Conservation (phyloP, 2,888 invertebrate species). For the Lasioglossum leucozonium region DNA sequence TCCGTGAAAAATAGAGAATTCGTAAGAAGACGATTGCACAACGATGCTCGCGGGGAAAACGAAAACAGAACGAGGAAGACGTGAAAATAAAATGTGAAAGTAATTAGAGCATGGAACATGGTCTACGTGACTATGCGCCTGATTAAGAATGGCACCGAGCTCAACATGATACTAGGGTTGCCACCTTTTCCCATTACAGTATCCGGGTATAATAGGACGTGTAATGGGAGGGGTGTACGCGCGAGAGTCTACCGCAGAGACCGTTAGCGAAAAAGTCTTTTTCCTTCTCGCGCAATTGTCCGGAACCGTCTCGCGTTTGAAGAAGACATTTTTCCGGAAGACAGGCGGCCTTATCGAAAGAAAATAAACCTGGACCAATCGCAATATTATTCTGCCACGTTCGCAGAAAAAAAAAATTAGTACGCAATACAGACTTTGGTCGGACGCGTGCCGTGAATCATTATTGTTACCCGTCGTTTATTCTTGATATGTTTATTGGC, state of each 20-base stretch:
- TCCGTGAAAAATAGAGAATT: too few relatives aligned
- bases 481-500: constrained; percentile 36
- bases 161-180: constrained; percentile 14
- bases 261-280: neutral
- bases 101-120: constrained; percentile 7
- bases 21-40: neutral
- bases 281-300: too few relatives aligned
- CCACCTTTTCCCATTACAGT: constrained; percentile 22
- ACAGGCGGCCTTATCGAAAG: neutral
- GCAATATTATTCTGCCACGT: neutral
- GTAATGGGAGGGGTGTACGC: neutral
- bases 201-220: neutral
- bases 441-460: neutral
- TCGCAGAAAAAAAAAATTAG: neutral
- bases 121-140: constrained; percentile 44
- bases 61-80: neutral
- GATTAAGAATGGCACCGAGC: constrained; percentile 38
- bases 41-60: too few relatives aligned
- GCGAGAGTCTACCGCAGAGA: neutral
- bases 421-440: constrained; percentile 1
- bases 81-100: neutral
- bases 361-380: neutral
- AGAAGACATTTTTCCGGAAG: neutral
- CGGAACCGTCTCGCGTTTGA: neutral
- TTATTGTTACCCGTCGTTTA: neutral